These are phyloP conservation scores for Gastrophryne carolinensis DNA, from an alignment of 2,797 vertebrate species.

Conservation along the genomic window DNA sequence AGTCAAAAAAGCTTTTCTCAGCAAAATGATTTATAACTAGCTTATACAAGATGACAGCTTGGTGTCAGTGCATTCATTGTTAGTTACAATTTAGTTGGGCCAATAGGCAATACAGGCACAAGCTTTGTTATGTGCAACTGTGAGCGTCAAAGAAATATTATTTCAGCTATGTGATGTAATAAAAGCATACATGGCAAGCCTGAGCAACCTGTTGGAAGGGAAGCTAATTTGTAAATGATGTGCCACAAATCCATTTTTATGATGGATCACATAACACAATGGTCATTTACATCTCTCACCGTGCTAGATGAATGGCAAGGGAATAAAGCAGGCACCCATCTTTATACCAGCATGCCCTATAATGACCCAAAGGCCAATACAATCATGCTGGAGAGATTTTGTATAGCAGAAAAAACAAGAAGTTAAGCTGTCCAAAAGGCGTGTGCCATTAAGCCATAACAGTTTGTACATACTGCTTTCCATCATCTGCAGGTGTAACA, in stretches of 20 bases:
- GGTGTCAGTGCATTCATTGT: neutral
- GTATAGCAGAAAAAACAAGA: conserved; percentile 14
- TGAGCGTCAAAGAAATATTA: neutral
- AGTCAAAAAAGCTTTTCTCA: no score
- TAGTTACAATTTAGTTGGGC: neutral
- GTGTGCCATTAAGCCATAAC: conserved; percentile 24
- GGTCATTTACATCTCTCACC: conserved; percentile 1
- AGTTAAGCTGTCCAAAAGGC: neutral
- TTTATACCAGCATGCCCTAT: conserved; percentile 14
- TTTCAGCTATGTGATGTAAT: neutral
- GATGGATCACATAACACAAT: neutral
- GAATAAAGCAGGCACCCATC: neutral
- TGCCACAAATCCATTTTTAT: neutral
- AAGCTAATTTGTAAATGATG: conserved; percentile 7
- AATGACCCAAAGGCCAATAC: conserved; percentile 11
- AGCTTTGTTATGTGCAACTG: neutral
- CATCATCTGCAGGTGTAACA: conserved; percentile 19
- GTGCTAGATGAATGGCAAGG: conserved; percentile 10
- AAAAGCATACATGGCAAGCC: neutral
- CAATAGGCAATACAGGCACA: neutral
- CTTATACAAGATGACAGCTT: neutral
- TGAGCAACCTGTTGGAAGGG: neutral
- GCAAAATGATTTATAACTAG: no score
- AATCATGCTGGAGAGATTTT: conserved; percentile 28
- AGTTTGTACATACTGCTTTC: conserved; percentile 6